Conservation (phyloP, 2,888 invertebrate genomes). For the Drosophila diplacantha region DNA sequence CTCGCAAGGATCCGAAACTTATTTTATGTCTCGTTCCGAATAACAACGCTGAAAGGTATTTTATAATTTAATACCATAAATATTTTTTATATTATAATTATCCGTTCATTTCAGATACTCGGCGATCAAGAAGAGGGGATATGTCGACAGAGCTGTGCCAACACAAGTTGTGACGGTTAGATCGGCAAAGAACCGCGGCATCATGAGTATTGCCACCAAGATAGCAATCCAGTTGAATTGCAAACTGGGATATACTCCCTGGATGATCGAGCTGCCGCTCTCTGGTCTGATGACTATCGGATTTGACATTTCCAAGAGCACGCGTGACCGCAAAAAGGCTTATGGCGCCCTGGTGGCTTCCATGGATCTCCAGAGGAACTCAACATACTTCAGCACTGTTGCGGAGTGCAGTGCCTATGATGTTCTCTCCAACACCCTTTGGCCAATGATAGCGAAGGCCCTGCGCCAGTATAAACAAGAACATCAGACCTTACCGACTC, state of each 20-base stretch:
- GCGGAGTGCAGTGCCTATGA: slow-evolving; percentile 85
- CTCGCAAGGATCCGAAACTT: slow-evolving; percentile 81
- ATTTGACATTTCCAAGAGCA: slow-evolving; percentile 93
- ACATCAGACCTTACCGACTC: slow-evolving; percentile 80
- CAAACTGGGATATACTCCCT: slow-evolving; percentile 94
- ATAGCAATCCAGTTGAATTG: slow-evolving; percentile 95
- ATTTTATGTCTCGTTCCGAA: slow-evolving; percentile 85
- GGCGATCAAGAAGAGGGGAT: slow-evolving; percentile 92
- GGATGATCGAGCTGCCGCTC: slow-evolving; percentile 86
- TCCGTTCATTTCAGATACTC: slow-evolving; percentile 80
- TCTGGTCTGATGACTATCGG: slow-evolving; percentile 88
- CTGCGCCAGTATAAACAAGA: slow-evolving; percentile 71
- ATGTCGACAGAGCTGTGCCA: slow-evolving; percentile 85
- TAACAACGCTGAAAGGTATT: slow-evolving; percentile 83
- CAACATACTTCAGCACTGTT: slow-evolving; percentile 86
- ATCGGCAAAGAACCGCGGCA: slow-evolving; percentile 69
- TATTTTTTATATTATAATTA: neutral
- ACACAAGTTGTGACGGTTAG: slow-evolving; percentile 80
- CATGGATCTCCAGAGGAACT: slow-evolving; percentile 83
- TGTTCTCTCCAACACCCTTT: slow-evolving; percentile 86
- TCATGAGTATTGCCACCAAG: slow-evolving; percentile 92
- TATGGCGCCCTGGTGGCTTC: slow-evolving; percentile 90
- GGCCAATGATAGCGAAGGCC: slow-evolving; percentile 80
- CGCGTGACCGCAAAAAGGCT: slow-evolving; percentile 82
- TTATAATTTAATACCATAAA: neutral